Percentiles rank a stretch among this genome's conserved stretches.
phyloP scores from a whole-genome alignment of 2,797 vertebrate genomes.

The Melanotaenia maccullochi region DNA sequence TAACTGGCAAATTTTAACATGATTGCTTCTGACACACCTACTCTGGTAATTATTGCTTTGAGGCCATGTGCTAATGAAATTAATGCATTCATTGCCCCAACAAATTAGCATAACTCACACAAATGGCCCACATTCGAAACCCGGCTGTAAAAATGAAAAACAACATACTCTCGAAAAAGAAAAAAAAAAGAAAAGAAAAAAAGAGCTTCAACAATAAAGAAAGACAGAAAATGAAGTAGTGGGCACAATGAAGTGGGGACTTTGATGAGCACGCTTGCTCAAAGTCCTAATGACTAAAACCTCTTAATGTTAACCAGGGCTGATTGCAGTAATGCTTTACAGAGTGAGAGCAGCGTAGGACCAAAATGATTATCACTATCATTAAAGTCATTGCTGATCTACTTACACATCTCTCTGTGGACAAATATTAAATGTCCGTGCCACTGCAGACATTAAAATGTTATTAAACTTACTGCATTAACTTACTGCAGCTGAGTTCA shows the following conservation, averaged over 20 bases:
- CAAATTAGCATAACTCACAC: slow-evolving; percentile 99
- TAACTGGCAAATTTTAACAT: slow-evolving; percentile 99
- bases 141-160: slow-evolving; percentile 70
- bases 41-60: slow-evolving; percentile 99
- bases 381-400: slow-evolving; percentile 81
- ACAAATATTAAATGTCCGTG: slow-evolving; percentile 75
- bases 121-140: slow-evolving; percentile 97
- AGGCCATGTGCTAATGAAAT: slow-evolving; percentile 99
- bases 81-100: slow-evolving; percentile 99
- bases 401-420: slow-evolving; percentile 75
- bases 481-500: slow-evolving; percentile 70
- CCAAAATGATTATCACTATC: slow-evolving; percentile 80
- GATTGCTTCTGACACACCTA: slow-evolving; percentile 99
- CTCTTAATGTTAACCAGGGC: slow-evolving; percentile 83
- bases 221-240: slow-evolving; percentile 80
- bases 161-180: slow-evolving; percentile 33
- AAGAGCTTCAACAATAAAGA: slow-evolving; percentile 46
- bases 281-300: slow-evolving; percentile 85
- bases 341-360: slow-evolving; percentile 72
- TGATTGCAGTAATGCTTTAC: slow-evolving; percentile 78
- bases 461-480: slow-evolving; percentile 82
- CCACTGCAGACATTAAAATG: slow-evolving; percentile 82
- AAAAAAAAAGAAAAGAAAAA: not conserved
- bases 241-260: slow-evolving; percentile 78
- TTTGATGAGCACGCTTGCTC: slow-evolving; percentile 80